A percentile compares a stretch with the other conserved stretches of the same genome.
Conservation (phyloP, 2,888 invertebrate species). For the Tinea semifulvella region DNA sequence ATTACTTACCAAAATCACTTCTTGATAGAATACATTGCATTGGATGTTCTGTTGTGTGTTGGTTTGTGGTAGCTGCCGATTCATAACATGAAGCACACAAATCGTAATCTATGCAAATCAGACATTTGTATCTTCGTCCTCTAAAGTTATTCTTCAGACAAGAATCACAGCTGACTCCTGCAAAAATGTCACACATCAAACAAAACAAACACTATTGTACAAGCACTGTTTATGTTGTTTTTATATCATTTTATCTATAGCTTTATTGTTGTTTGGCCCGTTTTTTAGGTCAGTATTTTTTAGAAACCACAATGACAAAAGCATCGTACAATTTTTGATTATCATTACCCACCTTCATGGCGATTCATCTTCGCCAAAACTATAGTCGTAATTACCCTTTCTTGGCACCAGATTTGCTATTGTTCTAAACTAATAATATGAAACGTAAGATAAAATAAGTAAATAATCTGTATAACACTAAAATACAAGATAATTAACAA, state of each 20-base stretch:
- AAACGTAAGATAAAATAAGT: slow-evolving; percentile 61
- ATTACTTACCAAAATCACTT: slow-evolving; percentile 88
- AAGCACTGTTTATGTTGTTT: slow-evolving; percentile 19
- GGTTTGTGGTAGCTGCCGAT: slow-evolving; percentile 87
- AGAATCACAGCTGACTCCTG: slow-evolving; percentile 99
- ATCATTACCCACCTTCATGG: slow-evolving; percentile 88
- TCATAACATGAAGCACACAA: slow-evolving; percentile 97
- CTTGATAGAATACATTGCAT: slow-evolving; percentile 99
- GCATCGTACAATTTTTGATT: slow-evolving; percentile 64
- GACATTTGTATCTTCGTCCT: slow-evolving; percentile 98
- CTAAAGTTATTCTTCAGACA: slow-evolving; percentile 98
- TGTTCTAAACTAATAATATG: slow-evolving; percentile 61
- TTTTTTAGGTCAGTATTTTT: slow-evolving; percentile 14
- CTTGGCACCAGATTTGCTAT: slow-evolving; percentile 57
- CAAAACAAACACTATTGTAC: background rate
- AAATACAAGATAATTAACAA: slow-evolving; percentile 72
- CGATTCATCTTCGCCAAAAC: slow-evolving; percentile 83
- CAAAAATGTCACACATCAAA: slow-evolving; percentile 47
- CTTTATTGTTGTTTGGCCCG: background rate
- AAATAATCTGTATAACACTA: slow-evolving; percentile 69
- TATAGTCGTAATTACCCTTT: slow-evolving; percentile 52
- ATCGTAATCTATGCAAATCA: slow-evolving; percentile 99
- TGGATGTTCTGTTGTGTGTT: slow-evolving; percentile 96
- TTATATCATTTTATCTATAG: background rate
- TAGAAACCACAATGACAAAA: slow-evolving; percentile 55